Evolutionary conservation across 2,888 invertebrate genomes (phyloP).

Genomic region (Ochropleura leucogaster): DNA sequence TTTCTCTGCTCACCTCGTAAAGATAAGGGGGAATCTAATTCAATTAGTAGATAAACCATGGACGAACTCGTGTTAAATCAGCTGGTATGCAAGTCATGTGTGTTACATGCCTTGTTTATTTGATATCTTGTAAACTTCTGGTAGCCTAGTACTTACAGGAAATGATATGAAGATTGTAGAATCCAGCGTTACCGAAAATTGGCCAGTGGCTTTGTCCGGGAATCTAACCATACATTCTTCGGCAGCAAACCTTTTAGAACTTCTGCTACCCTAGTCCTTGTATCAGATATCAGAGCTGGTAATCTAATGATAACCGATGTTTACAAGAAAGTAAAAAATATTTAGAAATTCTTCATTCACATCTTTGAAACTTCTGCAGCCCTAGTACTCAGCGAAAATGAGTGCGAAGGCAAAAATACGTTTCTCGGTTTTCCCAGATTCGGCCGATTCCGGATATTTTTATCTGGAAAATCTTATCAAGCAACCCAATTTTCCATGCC

Average conservation of each 20-base stretch:
- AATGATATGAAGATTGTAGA: neutral
- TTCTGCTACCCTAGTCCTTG: conserved; percentile 7
- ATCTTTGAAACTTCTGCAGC: neutral
- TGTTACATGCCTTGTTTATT: neutral
- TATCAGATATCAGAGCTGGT: neutral
- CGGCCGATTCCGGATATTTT: neutral
- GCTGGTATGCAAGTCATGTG: conserved; percentile 23
- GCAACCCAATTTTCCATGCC: conserved; percentile 11
- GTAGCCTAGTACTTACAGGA: conserved; percentile 20
- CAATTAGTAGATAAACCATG: conserved; percentile 26
- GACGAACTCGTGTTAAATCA: conserved; percentile 31
- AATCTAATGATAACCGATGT: too few species aligned
- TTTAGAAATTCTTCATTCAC: neutral
- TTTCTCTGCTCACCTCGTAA: conserved; percentile 12
- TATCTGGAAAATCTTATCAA: neutral
- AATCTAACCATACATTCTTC: neutral
- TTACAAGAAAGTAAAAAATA: neutral
- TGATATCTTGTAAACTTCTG: conserved; percentile 26
- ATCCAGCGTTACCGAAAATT: neutral
- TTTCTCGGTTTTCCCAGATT: neutral
- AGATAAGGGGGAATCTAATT: conserved; percentile 41
- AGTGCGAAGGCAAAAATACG: neutral
- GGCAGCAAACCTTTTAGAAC: neutral
- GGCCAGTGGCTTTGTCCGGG: neutral
- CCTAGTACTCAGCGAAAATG: conserved; percentile 5